Evolutionary conservation across 2,113 vertebrate species (phyloP), one percentile per base, ranked within the genome.

Genomic region (Patagioenas fasciata): DNA sequence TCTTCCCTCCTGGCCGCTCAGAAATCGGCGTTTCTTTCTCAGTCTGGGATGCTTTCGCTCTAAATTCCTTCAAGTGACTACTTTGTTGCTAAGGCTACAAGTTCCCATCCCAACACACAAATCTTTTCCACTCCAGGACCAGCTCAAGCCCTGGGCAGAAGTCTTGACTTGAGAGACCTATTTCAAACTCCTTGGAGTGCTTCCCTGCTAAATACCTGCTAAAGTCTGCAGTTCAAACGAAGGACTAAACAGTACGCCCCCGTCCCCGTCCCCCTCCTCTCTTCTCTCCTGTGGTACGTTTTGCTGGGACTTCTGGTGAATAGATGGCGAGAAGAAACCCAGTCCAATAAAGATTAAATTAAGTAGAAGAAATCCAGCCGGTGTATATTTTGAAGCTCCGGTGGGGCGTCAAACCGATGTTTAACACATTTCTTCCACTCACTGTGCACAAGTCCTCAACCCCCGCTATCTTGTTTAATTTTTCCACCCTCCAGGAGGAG

Each of bases 361-460:
- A 98, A 97, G 97, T 97, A 98, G 97, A 98, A 98, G 96, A 97
- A 97, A 95, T 91, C 95, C 91, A 97, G 93, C 80, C 89, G 20
- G 54, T 96, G 79, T 89, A 88, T 96, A 93, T 95, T 97, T 96
- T 97, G 96, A 96, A 97, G 81, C 91, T 93, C 88, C 62, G 88
- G 78, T 95, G 96, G 97, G 97, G 97, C 60, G 91, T 97, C 97
- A 97, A 98, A 97, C 97, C 44, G 87, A 95, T 96, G 80, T 97
- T 98, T 97, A 98, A 97, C 96, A 93, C 94, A 95, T 97, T 98
- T 97, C 97, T 98, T 96, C 97, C 97, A 97, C 96, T 97, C 96
- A 91, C 57, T 96, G 95, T 96, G 96, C 92, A 93, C 92, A 97
- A 97, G 85, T 85, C 79, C 85, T 91, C 80, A 89, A 79, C 80